phyloP scores from a whole-genome alignment of 2,113 vertebrate genomes.

The Eptesicus fuscus region DNA sequence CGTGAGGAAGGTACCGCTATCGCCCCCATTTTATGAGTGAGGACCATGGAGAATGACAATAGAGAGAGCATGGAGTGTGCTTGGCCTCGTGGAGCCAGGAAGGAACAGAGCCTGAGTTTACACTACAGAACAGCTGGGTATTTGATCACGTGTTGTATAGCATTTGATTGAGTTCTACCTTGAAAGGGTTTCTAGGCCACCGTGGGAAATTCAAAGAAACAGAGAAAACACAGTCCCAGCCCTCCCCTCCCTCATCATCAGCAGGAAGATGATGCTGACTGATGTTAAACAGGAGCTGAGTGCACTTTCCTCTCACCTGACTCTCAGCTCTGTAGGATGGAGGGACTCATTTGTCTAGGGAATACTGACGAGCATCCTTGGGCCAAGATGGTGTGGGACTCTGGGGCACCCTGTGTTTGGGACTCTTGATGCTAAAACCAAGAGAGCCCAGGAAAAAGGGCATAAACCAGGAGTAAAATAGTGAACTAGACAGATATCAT shows the following conservation, averaged over 20 bases:
- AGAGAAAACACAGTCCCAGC: background rate
- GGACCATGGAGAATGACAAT: background rate
- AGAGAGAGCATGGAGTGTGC: background rate
- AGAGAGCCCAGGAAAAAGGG: background rate
- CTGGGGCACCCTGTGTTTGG: background rate
- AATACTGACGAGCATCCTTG: background rate
- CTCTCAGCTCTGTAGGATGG: background rate
- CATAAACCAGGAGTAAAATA: background rate
- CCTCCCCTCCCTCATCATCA: background rate
- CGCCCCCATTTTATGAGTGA: background rate
- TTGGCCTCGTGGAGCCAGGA: background rate
- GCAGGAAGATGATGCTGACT: background rate
- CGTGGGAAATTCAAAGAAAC: background rate
- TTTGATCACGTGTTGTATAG: background rate
- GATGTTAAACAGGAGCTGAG: background rate
- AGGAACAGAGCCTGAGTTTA: background rate
- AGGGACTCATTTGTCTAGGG: background rate
- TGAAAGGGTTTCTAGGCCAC: background rate
- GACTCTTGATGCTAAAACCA: background rate
- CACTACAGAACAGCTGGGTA: background rate
- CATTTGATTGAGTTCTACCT: background rate
- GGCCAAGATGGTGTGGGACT: background rate
- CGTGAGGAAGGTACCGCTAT: too few species aligned
- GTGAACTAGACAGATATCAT: background rate
- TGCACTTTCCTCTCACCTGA: background rate